Base-by-base conservation (phyloP, 1,140 invertebrate genomes). In the Orchestia grillus region DNA sequence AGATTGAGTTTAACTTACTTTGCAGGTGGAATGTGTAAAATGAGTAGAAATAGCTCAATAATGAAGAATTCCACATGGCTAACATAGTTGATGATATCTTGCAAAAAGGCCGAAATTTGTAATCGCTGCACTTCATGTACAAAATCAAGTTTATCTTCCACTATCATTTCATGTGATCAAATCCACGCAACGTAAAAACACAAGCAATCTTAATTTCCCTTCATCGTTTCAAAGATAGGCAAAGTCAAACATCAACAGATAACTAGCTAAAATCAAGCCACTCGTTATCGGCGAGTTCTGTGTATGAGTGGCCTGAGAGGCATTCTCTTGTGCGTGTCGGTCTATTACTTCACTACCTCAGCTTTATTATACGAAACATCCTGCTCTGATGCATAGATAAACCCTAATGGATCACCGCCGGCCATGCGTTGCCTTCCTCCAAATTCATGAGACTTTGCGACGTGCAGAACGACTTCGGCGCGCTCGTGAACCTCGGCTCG, bases 321-420 rank as follows among this genome's bases (percentile, higher is more conserved):
- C 92, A 45, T n/a, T 94, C 92, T 94, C 43, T 94, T 94, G 43
- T 94, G 43, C 44, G 92, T 94, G 92, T 45, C 44, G 40, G 92
- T 42, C 92, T 45, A 45, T 44, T 45, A 45, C 44, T 44, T 94
- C 44, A 90, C 92, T 94, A 94, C 92, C 92, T 94, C 92, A 44
- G 92, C 92, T 94, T 94, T 94, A 94, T 94, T 94, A 94, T 94
- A 94, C 92, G 92, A 44, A 94, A 94, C 92, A 94, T 44, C 92
- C 92, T 47, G 92, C 92, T 94, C 92, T 94, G 92, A 94, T 94
- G 92, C 92, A 94, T 94, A 94, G 92, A 94, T 94, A 94, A 94
- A 44, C 43, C 92, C 44, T 94, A 94, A 94, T 94, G 92, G 92
- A 94, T 94, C 92, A 94, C 92, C 92, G 92, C 44, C 44, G 43